phyloP scores from a whole-genome alignment of 1,140 invertebrate species.

The Pseudomyrmex gracilis region DNA sequence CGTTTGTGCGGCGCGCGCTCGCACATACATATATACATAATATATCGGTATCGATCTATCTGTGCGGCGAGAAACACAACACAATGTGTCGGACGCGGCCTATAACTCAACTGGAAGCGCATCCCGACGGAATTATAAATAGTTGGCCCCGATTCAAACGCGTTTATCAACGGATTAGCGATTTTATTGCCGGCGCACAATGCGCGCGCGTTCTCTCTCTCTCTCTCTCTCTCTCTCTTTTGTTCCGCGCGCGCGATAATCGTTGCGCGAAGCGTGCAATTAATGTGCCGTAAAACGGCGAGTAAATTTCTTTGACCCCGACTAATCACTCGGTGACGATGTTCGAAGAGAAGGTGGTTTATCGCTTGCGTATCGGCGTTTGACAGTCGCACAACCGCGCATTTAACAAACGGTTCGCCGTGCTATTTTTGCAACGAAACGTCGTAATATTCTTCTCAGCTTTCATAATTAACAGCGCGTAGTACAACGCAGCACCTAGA shows the following conservation, averaged over 20 bases:
- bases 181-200: slow-evolving; percentile 27
- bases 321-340: not conserved
- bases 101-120: slow-evolving; percentile 32
- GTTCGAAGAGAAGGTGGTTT: not conserved
- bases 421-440: not conserved
- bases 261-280: not conserved
- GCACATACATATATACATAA: not conserved
- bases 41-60: slow-evolving; percentile 30
- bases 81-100: slow-evolving; percentile 4
- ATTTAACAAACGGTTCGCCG: not conserved
- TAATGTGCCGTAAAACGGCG: not conserved
- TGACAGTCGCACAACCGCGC: too few species aligned
- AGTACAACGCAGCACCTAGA: too few species aligned
- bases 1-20: not conserved
- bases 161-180: slow-evolving; percentile 42
- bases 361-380: not conserved
- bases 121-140: slow-evolving; percentile 52
- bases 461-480: slow-evolving; percentile 20
- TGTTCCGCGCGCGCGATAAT: not conserved
- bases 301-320: not conserved
- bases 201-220: not conserved
- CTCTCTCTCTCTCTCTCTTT: not conserved
- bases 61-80: not conserved
- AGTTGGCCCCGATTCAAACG: slow-evolving; percentile 52
- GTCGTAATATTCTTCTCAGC: slow-evolving; percentile 1